Evolutionary conservation across 2,888 invertebrate genomes (phyloP), one percentile per base, ranked within the genome.

Genomic region (Chymomyza fuscimana): DNA sequence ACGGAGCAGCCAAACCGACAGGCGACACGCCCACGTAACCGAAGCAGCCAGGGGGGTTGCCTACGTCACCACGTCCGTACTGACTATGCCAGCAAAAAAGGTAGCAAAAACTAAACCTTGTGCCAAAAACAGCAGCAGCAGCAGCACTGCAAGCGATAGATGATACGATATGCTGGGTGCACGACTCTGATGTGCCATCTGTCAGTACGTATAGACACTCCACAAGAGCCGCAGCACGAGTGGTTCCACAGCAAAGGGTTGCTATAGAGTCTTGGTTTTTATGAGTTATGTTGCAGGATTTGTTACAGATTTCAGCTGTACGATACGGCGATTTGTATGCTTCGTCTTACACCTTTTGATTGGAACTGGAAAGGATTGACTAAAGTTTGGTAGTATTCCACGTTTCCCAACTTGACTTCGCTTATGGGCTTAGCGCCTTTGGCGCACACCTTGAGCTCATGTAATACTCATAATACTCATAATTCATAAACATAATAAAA

Each of bases 181-280:
- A 19, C 4, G 67, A 72, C 74, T 69, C 71, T 80, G 87, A 85
- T 78, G 77, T 80, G 77, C 86, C 89, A 90, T 87, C 90, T 90
- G 90, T 89, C 90, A 88, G 83, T 78, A 2, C 2, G 40, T 46
- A 46, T 46, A 46, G 40, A 46, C 4, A 46, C 40, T 46, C 10
- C 62, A 12, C 16, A 29, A 1, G 19, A 36, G 19, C 40, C 12
- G 2, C 40, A 15, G 12, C 2, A 46, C 40, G 40, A 12, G 40
- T 46, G 40, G 12, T 12, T 46, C 40, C 12, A 12, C 2, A 4
- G 12, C 10, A 58, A 16, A 25, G 16, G 58, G 12, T 25, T 64
- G 64, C 32, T 51, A 51, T 62, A 19, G 25, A 63, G 65, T 65
- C 59, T 25, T 25, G 12, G 10, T n/a, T 63, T 63, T 69, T 73